Percentiles rank a stretch among this genome's conserved stretches.
These are phyloP conservation scores for Spodoptera picta DNA, from an alignment of 2,888 invertebrate genomes.

Conservation along the genomic window DNA sequence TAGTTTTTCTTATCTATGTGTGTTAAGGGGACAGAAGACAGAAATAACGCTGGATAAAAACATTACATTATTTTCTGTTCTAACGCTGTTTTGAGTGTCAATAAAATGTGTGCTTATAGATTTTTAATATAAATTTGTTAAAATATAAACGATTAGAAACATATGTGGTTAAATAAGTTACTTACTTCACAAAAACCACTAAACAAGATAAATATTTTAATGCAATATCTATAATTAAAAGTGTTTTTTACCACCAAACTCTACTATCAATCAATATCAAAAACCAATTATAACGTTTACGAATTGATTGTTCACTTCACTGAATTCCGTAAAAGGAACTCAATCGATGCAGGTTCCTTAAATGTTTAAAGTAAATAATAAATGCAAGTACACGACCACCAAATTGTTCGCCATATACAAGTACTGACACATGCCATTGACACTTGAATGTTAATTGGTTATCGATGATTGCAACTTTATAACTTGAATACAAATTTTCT, in stretches of 20 bases:
- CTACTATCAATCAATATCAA: too few relatives aligned
- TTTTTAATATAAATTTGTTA: too few relatives aligned
- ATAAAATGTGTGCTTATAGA: too few relatives aligned
- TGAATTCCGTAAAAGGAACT: constrained; percentile 9
- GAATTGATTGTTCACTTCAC: neutral
- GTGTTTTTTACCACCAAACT: too few relatives aligned
- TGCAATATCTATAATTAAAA: too few relatives aligned
- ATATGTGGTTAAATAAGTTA: too few relatives aligned
- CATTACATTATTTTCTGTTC: neutral
- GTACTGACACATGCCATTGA: constrained; percentile 21
- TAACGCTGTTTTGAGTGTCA: too few relatives aligned
- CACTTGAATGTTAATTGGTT: constrained; percentile 43
- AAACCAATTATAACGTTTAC: neutral
- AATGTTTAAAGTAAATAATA: constrained; percentile 24
- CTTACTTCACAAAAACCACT: too few relatives aligned
- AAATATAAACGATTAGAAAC: too few relatives aligned
- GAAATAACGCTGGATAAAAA: neutral
- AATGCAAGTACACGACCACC: constrained; percentile 22
- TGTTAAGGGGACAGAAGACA: constrained; percentile 13
- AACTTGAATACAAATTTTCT: constrained; percentile 53
- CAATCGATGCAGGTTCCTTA: constrained; percentile 17
- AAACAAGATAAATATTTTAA: too few relatives aligned
- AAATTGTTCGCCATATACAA: constrained; percentile 45
- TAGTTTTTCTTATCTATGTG: constrained; percentile 28
- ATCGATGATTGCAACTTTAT: constrained; percentile 40